phyloP scores from a whole-genome alignment of 2,113 vertebrate genomes.

The Spea bombifrons region DNA sequence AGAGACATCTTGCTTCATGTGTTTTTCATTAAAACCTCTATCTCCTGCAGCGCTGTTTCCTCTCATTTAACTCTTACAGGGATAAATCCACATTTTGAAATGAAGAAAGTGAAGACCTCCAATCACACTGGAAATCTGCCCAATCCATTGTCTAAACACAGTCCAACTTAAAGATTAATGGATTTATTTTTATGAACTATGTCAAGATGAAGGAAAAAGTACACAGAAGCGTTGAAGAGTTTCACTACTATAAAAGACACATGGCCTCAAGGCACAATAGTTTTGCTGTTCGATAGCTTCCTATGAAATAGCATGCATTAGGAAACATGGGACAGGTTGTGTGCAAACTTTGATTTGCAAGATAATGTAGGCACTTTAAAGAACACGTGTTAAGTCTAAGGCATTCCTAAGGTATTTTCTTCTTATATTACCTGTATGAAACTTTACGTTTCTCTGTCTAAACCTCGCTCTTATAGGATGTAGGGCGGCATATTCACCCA shows the following conservation, averaged over 20 bases:
- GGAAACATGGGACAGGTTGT: background rate
- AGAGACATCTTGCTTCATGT: constrained; percentile 60
- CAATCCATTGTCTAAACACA: constrained; percentile 53
- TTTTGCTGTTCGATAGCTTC: background rate
- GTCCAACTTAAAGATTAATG: constrained; percentile 47
- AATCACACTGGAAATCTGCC: constrained; percentile 55
- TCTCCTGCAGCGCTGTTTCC: constrained; percentile 64
- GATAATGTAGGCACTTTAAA: too few relatives aligned
- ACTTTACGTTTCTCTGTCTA: too few relatives aligned
- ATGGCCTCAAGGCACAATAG: background rate
- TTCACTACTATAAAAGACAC: background rate
- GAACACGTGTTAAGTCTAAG: too few relatives aligned
- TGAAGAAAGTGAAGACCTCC: constrained; percentile 54
- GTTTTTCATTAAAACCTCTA: constrained; percentile 67
- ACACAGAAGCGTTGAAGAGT: background rate
- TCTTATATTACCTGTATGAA: too few relatives aligned
- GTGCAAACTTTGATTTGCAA: background rate
- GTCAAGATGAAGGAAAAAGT: background rate
- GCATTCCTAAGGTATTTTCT: too few relatives aligned
- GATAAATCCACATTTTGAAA: constrained; percentile 65
- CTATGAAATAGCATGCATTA: background rate
- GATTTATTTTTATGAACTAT: constrained; percentile 33
- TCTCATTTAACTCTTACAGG: constrained; percentile 62
- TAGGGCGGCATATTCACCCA: too few relatives aligned
- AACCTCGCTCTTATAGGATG: too few relatives aligned